Base-by-base conservation (phyloP, 2,797 vertebrate species). In the Lutjanus campechanus region DNA sequence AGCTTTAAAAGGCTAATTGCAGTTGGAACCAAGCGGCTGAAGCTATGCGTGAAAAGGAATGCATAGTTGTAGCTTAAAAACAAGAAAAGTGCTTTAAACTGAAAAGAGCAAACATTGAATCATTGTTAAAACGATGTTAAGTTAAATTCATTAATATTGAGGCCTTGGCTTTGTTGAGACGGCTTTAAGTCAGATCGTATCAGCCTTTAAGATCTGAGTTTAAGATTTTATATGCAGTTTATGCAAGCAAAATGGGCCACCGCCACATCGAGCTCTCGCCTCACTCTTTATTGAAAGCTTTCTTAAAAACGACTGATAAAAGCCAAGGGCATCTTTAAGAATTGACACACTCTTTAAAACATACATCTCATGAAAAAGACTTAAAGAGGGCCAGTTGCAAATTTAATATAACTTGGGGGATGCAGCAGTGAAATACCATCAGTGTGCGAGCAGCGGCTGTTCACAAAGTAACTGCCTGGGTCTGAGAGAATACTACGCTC, bases 281-380 rank as follows among this genome's bases (percentile, higher is more conserved):
- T 86, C 81, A 75, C 86, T 86, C 87, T 90, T 86, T 80, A 93
- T 89, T 87, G 89, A 90, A 90, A 88, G 85, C 87, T 87, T 86
- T 92, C 81, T 89, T 88, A 88, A 92, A 91, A 94, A 91, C 77
- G 85, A 89, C 87, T 83, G 90, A 94, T 92, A 91, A 94, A 94
- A 95, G 93, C 92, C 93, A 88, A 92, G 91, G 93, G 92, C 91
- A 86, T 90, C 90, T 92, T 95, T 93, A 94, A 95, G 89, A 94
- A 94, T 94, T 95, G 92, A 95, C 91, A 93, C 84, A 85, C 81
- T 92, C 93, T 95, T 94, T 94, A 95, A 95, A 95, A 94, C 93
- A 95, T 91, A 92, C 92, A 94, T 93, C 88, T 92, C 86, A 91
- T 93, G 89, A 94, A 95, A 94, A 93, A 90, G 92, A 93, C 90